Evolutionary conservation across 2,888 invertebrate genomes (phyloP).

Genomic region (Hydrotaea cyrtoneurina): DNA sequence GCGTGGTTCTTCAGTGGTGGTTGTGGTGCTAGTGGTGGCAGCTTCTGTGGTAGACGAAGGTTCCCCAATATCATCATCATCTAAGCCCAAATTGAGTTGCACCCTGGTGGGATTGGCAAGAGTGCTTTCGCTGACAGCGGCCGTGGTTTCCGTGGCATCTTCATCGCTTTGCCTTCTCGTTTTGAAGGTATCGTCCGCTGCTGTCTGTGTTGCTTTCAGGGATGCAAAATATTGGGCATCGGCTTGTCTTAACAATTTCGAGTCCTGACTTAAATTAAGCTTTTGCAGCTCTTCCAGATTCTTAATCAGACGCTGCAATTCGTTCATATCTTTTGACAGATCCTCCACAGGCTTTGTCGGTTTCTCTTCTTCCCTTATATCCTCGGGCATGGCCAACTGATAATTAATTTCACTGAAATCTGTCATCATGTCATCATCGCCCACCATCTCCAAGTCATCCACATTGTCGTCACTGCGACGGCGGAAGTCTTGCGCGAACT

Average conservation of each 20-base stretch:
- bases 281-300: constrained; percentile 80
- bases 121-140: constrained; percentile 42
- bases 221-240: constrained; percentile 75
- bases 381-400: constrained; percentile 74
- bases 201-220: constrained; percentile 67
- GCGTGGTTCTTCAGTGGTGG: constrained; percentile 77
- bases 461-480: constrained; percentile 69
- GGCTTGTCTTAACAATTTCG: constrained; percentile 77
- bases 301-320: constrained; percentile 81
- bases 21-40: constrained; percentile 64
- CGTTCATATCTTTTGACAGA: constrained; percentile 81
- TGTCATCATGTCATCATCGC: constrained; percentile 73
- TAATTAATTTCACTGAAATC: constrained; percentile 77
- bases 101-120: constrained; percentile 74
- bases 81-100: constrained; percentile 73
- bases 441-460: constrained; percentile 56
- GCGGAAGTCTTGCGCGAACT: constrained; percentile 71
- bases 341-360: constrained; percentile 15
- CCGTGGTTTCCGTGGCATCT: constrained; percentile 22
- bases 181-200: constrained; percentile 74
- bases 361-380: not conserved
- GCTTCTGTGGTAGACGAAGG: constrained; percentile 55
- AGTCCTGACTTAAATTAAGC: constrained; percentile 73
- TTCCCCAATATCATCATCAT: constrained; percentile 33
- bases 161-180: constrained; percentile 81